Percentiles rank a stretch among this genome's conserved stretches.
Evolutionary conservation across 2,888 invertebrate genomes (phyloP).

Genomic region (Hirtodrosophila duncani): DNA sequence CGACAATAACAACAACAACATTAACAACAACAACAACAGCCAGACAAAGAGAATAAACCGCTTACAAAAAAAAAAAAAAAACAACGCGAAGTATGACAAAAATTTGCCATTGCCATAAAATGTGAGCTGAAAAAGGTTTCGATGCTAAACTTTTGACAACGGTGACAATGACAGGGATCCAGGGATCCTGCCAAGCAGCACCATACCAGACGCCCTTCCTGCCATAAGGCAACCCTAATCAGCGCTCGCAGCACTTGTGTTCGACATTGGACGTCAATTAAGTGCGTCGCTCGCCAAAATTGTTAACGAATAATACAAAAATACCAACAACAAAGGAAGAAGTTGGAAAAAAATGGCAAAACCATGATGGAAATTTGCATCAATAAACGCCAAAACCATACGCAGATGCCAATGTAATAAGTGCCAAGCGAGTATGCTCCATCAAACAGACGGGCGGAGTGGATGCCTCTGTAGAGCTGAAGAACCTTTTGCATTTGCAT

Average conservation of each 20-base stretch:
- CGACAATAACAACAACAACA: slow-evolving; percentile 12
- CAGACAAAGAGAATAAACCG: slow-evolving; percentile 26
- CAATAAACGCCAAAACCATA: slow-evolving; percentile 71
- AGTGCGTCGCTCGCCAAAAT: slow-evolving; percentile 27
- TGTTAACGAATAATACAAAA: not conserved
- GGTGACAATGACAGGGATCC: slow-evolving; percentile 56
- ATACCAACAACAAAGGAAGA: slow-evolving; percentile 6
- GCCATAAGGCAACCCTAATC: slow-evolving; percentile 57
- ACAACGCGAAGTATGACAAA: slow-evolving; percentile 32
- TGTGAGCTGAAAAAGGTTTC: slow-evolving; percentile 47
- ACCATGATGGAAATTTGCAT: slow-evolving; percentile 58
- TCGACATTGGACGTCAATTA: slow-evolving; percentile 69
- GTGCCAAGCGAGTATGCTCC: slow-evolving; percentile 65
- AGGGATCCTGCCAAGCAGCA: not conserved
- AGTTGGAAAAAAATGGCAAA: slow-evolving; percentile 31
- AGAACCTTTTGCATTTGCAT: slow-evolving; percentile 61
- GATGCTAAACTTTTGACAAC: slow-evolving; percentile 51
- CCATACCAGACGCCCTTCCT: not conserved
- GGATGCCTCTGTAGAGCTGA: slow-evolving; percentile 12
- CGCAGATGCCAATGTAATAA: slow-evolving; percentile 71
- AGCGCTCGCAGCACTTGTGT: slow-evolving; percentile 59
- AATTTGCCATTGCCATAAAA: slow-evolving; percentile 39
- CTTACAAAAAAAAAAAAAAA: slow-evolving; percentile 27
- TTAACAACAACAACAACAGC: too few relatives aligned
- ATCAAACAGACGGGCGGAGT: slow-evolving; percentile 41